Evolutionary conservation across 2,888 invertebrate genomes (phyloP).

Genomic region (Drosophila neoperkinsi): DNA sequence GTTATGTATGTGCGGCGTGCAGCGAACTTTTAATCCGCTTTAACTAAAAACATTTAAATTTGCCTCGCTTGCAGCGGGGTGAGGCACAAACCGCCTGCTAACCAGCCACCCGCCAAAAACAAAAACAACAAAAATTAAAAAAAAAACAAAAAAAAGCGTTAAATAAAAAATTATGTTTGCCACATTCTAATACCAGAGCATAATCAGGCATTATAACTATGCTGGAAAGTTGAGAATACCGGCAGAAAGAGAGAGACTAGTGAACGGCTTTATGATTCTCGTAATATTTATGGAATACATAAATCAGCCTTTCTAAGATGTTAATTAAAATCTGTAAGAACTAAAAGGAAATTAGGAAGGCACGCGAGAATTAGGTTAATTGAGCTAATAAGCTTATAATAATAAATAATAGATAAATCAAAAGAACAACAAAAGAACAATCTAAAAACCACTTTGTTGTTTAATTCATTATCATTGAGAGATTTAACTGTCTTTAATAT

Average conservation of each 20-base stretch:
- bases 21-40: constrained; percentile 81
- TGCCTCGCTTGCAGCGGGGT: constrained; percentile 47
- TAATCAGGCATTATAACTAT: constrained; percentile 34
- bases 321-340: not conserved
- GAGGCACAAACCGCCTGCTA: constrained; percentile 38
- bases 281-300: not conserved
- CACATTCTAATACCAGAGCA: constrained; percentile 50
- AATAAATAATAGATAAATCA: not conserved
- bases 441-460: too few species aligned
- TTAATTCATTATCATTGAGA: too few species aligned
- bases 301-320: not conserved
- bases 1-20: constrained; percentile 81
- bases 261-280: not conserved
- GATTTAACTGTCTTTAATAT: too few species aligned
- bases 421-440: not conserved
- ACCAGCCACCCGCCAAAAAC: constrained; percentile 34
- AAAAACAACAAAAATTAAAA: constrained; percentile 28
- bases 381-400: not conserved
- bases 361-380: not conserved
- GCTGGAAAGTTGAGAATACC: constrained; percentile 16
- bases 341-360: not conserved
- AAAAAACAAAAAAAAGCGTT: constrained; percentile 39
- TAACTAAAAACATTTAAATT: constrained; percentile 81
- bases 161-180: constrained; percentile 52
- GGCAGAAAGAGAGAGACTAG: too few species aligned